phyloP scores from a whole-genome alignment of 2,797 vertebrate genomes.

The Mastacembelus armatus region DNA sequence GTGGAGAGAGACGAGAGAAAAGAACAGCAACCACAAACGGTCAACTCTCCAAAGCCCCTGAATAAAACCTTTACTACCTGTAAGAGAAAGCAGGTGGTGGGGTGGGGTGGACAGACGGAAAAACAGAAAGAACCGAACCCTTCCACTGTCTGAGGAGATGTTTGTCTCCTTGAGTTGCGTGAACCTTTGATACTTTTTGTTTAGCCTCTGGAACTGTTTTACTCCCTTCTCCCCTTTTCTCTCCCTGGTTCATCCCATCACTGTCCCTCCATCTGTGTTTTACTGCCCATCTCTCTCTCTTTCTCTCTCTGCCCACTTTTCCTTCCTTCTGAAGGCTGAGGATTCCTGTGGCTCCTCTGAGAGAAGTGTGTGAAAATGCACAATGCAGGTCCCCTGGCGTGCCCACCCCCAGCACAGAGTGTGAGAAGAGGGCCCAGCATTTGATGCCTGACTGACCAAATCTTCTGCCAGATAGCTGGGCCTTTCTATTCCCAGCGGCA shows the following conservation, averaged over 20 bases:
- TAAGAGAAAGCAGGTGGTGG: slow-evolving; percentile 28
- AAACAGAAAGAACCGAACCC: slow-evolving; percentile 16
- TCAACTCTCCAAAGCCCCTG: slow-evolving; percentile 60
- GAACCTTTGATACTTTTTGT: slow-evolving; percentile 67
- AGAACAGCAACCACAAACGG: too few relatives aligned
- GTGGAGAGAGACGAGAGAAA: too few relatives aligned
- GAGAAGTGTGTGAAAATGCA: slow-evolving; percentile 85
- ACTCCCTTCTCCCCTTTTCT: slow-evolving; percentile 46
- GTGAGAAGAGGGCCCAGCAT: slow-evolving; percentile 88
- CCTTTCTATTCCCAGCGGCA: slow-evolving; percentile 87
- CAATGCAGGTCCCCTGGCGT: slow-evolving; percentile 78
- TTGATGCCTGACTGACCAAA: slow-evolving; percentile 91
- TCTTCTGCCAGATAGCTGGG: slow-evolving; percentile 86
- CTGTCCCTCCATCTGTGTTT: slow-evolving; percentile 45
- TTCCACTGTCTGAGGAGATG: slow-evolving; percentile 27
- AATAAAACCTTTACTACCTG: slow-evolving; percentile 65
- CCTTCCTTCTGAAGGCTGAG: slow-evolving; percentile 71
- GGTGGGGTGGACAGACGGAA: slow-evolving; percentile 1
- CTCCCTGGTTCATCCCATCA: slow-evolving; percentile 31
- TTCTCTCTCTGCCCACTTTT: slow-evolving; percentile 63
- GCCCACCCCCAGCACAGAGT: slow-evolving; percentile 78
- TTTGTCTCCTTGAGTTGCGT: slow-evolving; percentile 55
- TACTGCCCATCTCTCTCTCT: slow-evolving; percentile 29
- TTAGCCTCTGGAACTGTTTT: slow-evolving; percentile 64
- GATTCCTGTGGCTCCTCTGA: slow-evolving; percentile 77